These are phyloP conservation scores for Abrostola tripartita DNA, from an alignment of 2,888 invertebrate species.

Conservation along the genomic window DNA sequence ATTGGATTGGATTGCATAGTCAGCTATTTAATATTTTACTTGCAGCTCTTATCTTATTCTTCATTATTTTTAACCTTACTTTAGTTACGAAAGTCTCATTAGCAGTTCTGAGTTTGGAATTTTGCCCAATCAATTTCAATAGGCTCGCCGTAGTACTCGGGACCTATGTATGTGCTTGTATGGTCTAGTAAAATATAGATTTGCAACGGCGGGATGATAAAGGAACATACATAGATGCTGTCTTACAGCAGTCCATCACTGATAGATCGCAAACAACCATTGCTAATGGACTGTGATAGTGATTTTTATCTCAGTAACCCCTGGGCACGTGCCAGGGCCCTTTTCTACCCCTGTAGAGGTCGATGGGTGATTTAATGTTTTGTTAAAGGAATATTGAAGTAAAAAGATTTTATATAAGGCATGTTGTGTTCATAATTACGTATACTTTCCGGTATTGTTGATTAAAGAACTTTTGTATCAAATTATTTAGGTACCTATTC, in stretches of 20 bases:
- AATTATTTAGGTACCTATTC: too few relatives aligned
- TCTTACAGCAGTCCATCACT: neutral
- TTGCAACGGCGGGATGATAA: too few relatives aligned
- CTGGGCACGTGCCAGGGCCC: neutral
- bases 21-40: neutral
- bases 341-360: conserved; percentile 4
- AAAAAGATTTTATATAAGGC: neutral
- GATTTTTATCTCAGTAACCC: conserved; percentile 1
- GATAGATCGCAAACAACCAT: neutral
- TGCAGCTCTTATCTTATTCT: neutral
- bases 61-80: too few relatives aligned
- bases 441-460: neutral
- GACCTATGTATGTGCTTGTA: neutral
- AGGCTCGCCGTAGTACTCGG: too few relatives aligned
- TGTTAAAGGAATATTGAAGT: conserved; percentile 1
- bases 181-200: neutral
- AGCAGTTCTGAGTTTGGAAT: too few relatives aligned
- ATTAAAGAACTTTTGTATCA: too few relatives aligned
- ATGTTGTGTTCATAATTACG: neutral
- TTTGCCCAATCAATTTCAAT: too few relatives aligned
- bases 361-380: neutral
- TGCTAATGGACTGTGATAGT: conserved; percentile 3
- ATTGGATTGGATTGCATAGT: neutral
- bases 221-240: too few relatives aligned
- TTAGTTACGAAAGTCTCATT: too few relatives aligned